A percentile compares a stretch with the other conserved stretches of the same genome.
Conservation (phyloP, 2,888 invertebrate genomes). For the Melinopterus prodromus region DNA sequence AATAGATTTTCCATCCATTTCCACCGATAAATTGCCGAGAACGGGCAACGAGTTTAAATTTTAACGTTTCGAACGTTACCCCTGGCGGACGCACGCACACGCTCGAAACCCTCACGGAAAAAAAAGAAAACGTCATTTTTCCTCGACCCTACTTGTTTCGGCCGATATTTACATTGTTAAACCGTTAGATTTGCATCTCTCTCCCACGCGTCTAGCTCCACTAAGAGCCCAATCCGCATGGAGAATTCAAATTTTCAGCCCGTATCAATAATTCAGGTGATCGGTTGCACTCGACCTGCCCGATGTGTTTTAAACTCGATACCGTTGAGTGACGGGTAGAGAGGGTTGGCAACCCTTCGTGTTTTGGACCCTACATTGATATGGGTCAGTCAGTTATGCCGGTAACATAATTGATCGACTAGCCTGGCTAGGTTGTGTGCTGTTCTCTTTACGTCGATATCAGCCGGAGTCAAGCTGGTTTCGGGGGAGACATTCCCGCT, state of each 20-base stretch:
- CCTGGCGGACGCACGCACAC: not conserved
- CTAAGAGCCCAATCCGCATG: constrained; percentile 9
- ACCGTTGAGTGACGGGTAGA: constrained; percentile 15
- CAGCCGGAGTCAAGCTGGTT: not conserved
- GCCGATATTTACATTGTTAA: constrained; percentile 26
- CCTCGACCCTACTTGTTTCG: not conserved
- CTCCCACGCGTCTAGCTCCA: not conserved
- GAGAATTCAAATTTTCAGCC: constrained; percentile 17
- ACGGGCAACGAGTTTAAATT: not conserved
- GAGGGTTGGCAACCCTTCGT: constrained; percentile 17
- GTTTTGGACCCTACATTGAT: constrained; percentile 5
- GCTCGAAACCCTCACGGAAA: not conserved
- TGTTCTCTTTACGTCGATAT: not conserved
- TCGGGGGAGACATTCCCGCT: not conserved
- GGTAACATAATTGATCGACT: constrained; percentile 22
- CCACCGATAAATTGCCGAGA: not conserved
- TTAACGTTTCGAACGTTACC: not conserved
- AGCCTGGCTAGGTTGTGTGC: not conserved
- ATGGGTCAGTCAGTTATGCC: constrained; percentile 19
- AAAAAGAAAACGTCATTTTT: not conserved
- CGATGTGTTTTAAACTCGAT: constrained; percentile 13
- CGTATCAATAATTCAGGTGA: constrained; percentile 23
- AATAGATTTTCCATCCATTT: constrained; percentile 4
- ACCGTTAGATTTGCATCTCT: constrained; percentile 19
- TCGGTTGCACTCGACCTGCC: constrained; percentile 11